Conservation (phyloP, 2,113 vertebrate species). For the Potamarius usumacintae region DNA sequence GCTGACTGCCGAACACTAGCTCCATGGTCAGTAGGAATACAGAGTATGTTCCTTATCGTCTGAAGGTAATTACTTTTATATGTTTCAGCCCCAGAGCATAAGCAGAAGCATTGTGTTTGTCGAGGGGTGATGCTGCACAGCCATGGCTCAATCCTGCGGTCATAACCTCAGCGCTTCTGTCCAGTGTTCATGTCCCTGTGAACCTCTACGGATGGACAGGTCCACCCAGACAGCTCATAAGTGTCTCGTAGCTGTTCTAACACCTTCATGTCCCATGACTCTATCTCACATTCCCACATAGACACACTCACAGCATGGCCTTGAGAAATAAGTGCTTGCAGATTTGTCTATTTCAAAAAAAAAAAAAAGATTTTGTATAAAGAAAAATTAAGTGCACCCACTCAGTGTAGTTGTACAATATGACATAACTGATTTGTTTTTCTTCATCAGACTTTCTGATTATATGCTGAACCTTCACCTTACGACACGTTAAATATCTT, state of each 20-base stretch:
- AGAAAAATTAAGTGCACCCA: neutral
- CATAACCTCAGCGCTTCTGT: slow-evolving; percentile 28
- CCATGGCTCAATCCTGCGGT: neutral
- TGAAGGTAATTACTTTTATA: slow-evolving; percentile 52
- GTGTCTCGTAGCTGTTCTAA: slow-evolving; percentile 31
- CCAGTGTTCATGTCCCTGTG: slow-evolving; percentile 34
- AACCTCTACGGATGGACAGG: slow-evolving; percentile 50
- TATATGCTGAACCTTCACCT: neutral
- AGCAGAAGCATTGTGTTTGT: slow-evolving; percentile 54
- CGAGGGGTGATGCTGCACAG: slow-evolving; percentile 56
- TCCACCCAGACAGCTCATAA: slow-evolving; percentile 50
- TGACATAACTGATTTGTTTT: neutral
- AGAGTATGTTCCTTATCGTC: slow-evolving; percentile 48
- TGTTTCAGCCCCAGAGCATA: slow-evolving; percentile 42
- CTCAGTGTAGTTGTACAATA: neutral
- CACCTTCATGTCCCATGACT: slow-evolving; percentile 11
- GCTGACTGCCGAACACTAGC: slow-evolving; percentile 36
- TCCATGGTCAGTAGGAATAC: slow-evolving; percentile 28
- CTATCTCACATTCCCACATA: slow-evolving; percentile 5
- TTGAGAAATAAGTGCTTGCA: slow-evolving; percentile 45
- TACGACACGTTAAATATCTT: neutral
- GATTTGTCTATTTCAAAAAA: slow-evolving; percentile 23
- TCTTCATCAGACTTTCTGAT: neutral
- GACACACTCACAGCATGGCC: neutral
- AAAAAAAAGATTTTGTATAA: neutral